Evolutionary conservation across 2,888 invertebrate genomes (phyloP), one percentile per base, ranked within the genome.

Genomic region (Leptura quadrifasciata): DNA sequence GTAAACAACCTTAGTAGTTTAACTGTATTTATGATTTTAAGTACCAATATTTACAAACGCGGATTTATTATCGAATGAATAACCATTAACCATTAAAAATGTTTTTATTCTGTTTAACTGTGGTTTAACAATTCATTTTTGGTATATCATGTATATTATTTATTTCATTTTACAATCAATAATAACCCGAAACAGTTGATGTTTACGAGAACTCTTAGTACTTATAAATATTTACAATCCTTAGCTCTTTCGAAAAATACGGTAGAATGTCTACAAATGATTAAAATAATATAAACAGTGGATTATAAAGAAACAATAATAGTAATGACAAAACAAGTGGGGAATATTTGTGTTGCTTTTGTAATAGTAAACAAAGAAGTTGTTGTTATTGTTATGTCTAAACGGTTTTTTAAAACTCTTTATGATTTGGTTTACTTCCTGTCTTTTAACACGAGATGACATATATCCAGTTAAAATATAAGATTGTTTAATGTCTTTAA

Each of bases 351-450:
- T 57, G 12, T 10, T 15, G n/a, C 60, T 15, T 39, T 2, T 18
- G n/a, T 6, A n/a, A 31, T 63, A 63, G 63, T 63, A 63, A 63
- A 63, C 39, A 63, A 63, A 63, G 63, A 63, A 63, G 18, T 39
- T 63, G 39, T 17, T 63, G 35, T 63, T 63, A 63, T 63, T 63
- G 63, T 63, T 63, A 24, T 63, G 63, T 63, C 63, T 63, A 35
- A 35, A 8, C 17, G 12, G 35, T 20, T 35, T 63, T 61, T 31
- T 31, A n/a, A 61, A 27, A 8, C n/a, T n/a, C 1, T 61, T 61
- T 31, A 12, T 27, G 8, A 2, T 27, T n/a, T 61, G 6, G 20
- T 58, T 81, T 31, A 31, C 27, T 58, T 81, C 81, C 21, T 79
- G 21, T 9, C n/a, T n/a, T n/a, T n/a, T n/a, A 12, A 57, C 18